These are phyloP conservation scores for Frankliniella fusca DNA, from an alignment of 2,888 invertebrate genomes.

Conservation along the genomic window DNA sequence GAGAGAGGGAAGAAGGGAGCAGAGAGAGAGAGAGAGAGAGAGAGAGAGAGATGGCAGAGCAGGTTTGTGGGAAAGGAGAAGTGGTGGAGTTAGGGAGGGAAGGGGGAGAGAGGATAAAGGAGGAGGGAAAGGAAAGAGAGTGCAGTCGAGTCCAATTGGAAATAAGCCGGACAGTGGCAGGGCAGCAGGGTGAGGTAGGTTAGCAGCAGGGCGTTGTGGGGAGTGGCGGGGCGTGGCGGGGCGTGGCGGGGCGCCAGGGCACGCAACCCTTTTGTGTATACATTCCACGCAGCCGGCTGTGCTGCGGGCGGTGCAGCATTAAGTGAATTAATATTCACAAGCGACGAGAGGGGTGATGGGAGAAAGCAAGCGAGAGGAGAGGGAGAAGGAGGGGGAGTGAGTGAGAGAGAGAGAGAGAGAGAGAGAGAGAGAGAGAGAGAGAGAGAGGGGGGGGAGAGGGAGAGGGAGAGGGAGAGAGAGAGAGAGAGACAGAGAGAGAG, in stretches of 20 bases:
- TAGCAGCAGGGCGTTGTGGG: neutral
- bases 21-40: neutral
- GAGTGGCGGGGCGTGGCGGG: neutral
- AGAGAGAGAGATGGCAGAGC: neutral
- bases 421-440: neutral
- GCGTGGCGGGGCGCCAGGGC: neutral
- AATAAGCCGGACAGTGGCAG: neutral
- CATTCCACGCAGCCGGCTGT: neutral
- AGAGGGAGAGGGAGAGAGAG: neutral
- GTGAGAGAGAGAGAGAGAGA: neutral
- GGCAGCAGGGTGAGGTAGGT: neutral
- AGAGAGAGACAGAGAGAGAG: neutral
- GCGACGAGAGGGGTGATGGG: neutral
- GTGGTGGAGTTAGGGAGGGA: neutral
- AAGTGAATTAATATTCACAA: slow-evolving; percentile 27
- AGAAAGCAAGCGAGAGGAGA: neutral
- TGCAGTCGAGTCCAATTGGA: no score
- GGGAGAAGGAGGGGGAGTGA: neutral
- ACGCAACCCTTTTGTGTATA: neutral
- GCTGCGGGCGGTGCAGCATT: neutral
- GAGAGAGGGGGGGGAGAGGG: neutral
- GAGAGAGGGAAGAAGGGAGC: neutral
- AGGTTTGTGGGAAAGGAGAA: neutral
- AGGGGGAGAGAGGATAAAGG: neutral
- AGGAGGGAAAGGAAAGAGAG: neutral